Base-by-base conservation (phyloP, 2,797 vertebrate genomes). In the Lerista edwardsae region DNA sequence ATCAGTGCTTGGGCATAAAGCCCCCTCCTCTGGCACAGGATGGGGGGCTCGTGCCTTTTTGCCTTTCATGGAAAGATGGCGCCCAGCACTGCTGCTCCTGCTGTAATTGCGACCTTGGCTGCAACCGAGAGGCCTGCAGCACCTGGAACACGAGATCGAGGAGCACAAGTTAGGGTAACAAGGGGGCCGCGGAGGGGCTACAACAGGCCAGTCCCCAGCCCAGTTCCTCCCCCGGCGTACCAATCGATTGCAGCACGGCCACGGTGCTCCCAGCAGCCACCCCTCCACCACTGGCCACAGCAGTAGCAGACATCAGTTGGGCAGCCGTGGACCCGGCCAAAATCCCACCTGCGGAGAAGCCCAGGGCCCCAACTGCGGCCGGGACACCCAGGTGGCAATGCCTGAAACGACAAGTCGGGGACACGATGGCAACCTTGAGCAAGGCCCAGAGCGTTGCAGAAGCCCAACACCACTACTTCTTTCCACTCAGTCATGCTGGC, bases 271-370 rank as follows among this genome's bases (percentile, higher is more conserved):
- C 84, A 27, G 68, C 4, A 1, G 11, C 75, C 11, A 72, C 87
- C 14, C 77, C 71, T 8, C 87, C 51, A 14, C 75, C 41, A 0
- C 2, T 34, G 2, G 47, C 71, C 1, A 34, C 3, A 0, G 91
- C 91, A 0, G 25, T 59, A 17, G 31, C 59, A 0, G 78, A 82
- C 80, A 85, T 88, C 41, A 82, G n/a, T 34, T 91, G 90, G 47
- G 92, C 89, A 0, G 84, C 92, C 0, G 90, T 0, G 1, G 93
- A 68, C 8, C 75, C 75, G 25, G 17, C 61, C 0, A 6, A 11
- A 12, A 86, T 86, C 31, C 85, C 85, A 3, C 31, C 59, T 0
- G 31, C 3, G 1, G 11, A 29, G 47, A 72, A 86, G 3, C 85
- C 80, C 4, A 19, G 2, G 3, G 19, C 1, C 4, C 47, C 47